Evolutionary conservation across 2,797 vertebrate genomes (phyloP).

Genomic region (Ptychobarbus kaznakovi): DNA sequence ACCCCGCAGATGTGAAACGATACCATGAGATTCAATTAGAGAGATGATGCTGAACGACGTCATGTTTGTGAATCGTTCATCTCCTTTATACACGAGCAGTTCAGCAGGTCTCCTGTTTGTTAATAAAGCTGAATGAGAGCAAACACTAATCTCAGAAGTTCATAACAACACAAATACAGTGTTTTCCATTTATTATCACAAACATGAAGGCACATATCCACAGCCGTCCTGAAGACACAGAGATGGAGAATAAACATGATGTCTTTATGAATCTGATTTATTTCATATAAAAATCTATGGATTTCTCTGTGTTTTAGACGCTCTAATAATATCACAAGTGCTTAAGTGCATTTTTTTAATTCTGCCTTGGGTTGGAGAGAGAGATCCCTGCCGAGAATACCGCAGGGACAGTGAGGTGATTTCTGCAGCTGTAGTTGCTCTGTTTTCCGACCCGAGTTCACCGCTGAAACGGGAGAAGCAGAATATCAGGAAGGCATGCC

Average conservation of each 20-base stretch:
- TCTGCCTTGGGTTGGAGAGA: slow-evolving; percentile 66
- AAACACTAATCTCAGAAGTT: not conserved
- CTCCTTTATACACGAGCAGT: not conserved
- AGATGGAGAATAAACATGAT: slow-evolving; percentile 63
- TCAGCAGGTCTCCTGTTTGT: not conserved
- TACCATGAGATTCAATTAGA: not conserved
- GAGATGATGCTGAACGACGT: slow-evolving; percentile 20
- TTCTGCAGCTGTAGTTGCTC: slow-evolving; percentile 47
- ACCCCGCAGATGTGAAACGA: not conserved
- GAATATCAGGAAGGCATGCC: not conserved
- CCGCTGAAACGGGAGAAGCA: slow-evolving; percentile 23
- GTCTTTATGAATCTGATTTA: slow-evolving; percentile 57
- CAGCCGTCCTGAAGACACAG: not conserved
- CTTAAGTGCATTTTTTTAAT: slow-evolving; percentile 58
- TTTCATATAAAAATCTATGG: slow-evolving; percentile 70
- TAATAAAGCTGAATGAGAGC: not conserved
- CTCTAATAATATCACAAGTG: slow-evolving; percentile 79
- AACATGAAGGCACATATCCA: not conserved
- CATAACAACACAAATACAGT: not conserved
- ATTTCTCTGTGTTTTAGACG: slow-evolving; percentile 47
- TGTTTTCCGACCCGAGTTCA: slow-evolving; percentile 27
- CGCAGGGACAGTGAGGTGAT: too few species aligned
- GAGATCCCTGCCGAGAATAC: slow-evolving; percentile 57
- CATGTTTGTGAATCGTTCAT: not conserved
- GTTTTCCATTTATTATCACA: not conserved